phyloP scores from a whole-genome alignment of 1,140 invertebrate genomes.

The Temnothorax nylanderi region DNA sequence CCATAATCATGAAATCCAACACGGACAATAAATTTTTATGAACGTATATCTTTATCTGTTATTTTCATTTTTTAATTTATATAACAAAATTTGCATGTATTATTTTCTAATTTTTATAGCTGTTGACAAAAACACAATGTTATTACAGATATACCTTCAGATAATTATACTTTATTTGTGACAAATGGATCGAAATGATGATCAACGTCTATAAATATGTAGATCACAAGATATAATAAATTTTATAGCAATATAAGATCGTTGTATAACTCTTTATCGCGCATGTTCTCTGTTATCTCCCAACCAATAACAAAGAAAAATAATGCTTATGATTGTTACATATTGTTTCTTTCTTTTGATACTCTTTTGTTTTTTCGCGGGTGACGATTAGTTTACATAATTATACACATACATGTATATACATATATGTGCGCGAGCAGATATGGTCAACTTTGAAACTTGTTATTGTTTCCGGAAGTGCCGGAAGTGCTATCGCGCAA shows the following conservation, averaged over 20 bases:
- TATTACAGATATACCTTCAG: not conserved
- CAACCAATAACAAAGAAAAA: slow-evolving; percentile 12
- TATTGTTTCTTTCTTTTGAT: not conserved
- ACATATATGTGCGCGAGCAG: not conserved
- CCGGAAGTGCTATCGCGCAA: slow-evolving; percentile 57
- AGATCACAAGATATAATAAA: not conserved
- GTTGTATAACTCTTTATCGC: not conserved
- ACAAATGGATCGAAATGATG: not conserved
- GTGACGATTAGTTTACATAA: not conserved
- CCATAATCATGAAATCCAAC: not conserved
- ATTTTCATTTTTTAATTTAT: too few species aligned
- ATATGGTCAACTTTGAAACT: not conserved
- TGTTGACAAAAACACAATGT: not conserved
- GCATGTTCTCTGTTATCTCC: not conserved
- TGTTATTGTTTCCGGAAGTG: slow-evolving; percentile 30
- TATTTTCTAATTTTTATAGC: not conserved
- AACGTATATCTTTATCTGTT: too few species aligned
- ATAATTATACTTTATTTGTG: too few species aligned
- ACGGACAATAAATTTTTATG: not conserved
- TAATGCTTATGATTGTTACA: not conserved
- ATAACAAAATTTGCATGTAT: not conserved
- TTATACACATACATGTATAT: not conserved
- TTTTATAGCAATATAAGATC: not conserved
- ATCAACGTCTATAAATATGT: not conserved
- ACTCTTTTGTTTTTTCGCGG: not conserved